phyloP scores from a whole-genome alignment of 2,888 invertebrate genomes.

The Anorthoa munda region DNA sequence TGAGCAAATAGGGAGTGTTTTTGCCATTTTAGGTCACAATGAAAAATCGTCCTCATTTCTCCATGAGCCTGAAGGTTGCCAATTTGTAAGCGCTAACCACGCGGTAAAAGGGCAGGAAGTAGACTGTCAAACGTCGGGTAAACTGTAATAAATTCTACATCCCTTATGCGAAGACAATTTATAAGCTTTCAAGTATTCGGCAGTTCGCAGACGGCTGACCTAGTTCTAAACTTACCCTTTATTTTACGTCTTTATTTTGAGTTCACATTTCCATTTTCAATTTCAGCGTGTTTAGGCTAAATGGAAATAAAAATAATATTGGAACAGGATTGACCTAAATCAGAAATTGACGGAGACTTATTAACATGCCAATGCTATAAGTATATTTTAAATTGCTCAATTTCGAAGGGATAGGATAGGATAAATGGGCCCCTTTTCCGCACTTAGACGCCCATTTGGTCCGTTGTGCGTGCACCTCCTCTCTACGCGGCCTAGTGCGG shows the following conservation, averaged over 20 bases:
- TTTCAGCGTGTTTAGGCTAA: conserved; percentile 21
- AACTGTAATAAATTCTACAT: conserved; percentile 54
- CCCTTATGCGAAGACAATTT: conserved; percentile 42
- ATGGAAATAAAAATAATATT: conserved; percentile 41
- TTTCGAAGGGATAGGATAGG: conserved; percentile 36
- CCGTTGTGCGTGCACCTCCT: too few species aligned
- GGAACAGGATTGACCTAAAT: conserved; percentile 39
- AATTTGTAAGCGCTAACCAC: conserved; percentile 70
- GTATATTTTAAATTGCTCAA: conserved; percentile 9
- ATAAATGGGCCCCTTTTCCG: too few species aligned
- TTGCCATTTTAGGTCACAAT: conserved; percentile 62
- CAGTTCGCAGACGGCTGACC: conserved; percentile 40
- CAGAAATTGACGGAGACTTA: conserved; percentile 24
- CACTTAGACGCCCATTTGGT: too few species aligned
- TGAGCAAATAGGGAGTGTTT: conserved; percentile 58
- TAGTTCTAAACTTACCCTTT: conserved; percentile 42
- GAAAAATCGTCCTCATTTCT: conserved; percentile 70
- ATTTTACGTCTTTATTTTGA: conserved; percentile 24
- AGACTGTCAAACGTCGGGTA: conserved; percentile 50
- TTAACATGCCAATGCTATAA: neutral
- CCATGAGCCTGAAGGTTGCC: conserved; percentile 64
- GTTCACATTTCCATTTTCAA: conserved; percentile 41
- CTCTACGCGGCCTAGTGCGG: too few species aligned
- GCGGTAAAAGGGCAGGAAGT: conserved; percentile 61
- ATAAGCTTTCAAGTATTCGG: conserved; percentile 21